Evolutionary conservation across 2,113 vertebrate genomes (phyloP), one percentile per base, ranked within the genome.

Genomic region (Mus pahari): DNA sequence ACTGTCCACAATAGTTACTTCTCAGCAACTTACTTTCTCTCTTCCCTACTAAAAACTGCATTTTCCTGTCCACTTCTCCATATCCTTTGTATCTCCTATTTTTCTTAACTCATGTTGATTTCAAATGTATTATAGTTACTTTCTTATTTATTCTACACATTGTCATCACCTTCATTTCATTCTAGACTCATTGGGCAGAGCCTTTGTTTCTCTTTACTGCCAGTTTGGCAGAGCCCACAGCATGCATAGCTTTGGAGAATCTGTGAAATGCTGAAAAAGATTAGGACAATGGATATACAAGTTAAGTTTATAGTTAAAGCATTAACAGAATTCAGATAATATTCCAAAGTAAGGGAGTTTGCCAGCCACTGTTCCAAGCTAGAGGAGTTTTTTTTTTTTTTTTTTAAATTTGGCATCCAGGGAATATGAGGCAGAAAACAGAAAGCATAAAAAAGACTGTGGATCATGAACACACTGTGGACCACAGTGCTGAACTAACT

Each of bases 271-370:
- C 45, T 93, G 53, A 50, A 12, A 87, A 68, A 87, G 26, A 5
- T 77, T 77, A 66, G 33, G 26, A 64, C 16, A 88, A 96, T 81
- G 1, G 82, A 94, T 86, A 33, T 77, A 96, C 94, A 31, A 77
- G 4, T 75, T 73, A 71, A 42, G 68, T 45, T 33, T 74, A 31
- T 64, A 90, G 26, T 42, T 60, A 78, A 19, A 86, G 5, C 58
- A 73, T 39, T 36, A 26, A 39, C 26, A 74, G 26, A 4, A 36
- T 79, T 31, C 26, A 86, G 62, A 89, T 33, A 66, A 66, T 1
- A 12, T 31, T 31, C 64, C 13, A 68, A 68, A 68, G 66, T 14
- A 68, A 68, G 66, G 66, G 11, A 68, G 66, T 6, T 68, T 68
- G 31, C 13, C 66, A 68, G 66, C 31, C 66, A 68, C 9, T 5